Conservation (phyloP, 2,113 vertebrate species). For the Ctenomys sociabilis region DNA sequence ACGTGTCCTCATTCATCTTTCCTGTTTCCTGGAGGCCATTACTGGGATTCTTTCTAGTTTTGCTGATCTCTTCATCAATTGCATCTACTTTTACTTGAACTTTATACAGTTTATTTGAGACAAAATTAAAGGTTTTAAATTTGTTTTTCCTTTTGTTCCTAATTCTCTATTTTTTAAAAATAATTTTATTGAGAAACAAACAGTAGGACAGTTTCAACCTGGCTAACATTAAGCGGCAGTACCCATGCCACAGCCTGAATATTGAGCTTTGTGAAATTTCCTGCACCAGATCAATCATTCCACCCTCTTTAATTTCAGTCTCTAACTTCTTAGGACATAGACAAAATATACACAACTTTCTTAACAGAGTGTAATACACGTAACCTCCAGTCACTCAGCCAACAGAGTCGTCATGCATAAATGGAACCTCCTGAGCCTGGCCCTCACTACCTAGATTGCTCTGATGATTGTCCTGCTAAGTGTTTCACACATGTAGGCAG, state of each 20-base stretch:
- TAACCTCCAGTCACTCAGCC: not conserved
- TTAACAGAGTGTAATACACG: not conserved
- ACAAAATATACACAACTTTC: not conserved
- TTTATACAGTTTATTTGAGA: not conserved
- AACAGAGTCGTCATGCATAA: not conserved
- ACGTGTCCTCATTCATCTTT: not conserved
- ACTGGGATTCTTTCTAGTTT: not conserved
- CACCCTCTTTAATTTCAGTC: not conserved
- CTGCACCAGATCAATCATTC: not conserved
- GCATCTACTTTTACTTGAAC: not conserved
- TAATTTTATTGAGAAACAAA: too few species aligned
- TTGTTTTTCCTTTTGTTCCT: not conserved
- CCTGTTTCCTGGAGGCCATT: not conserved
- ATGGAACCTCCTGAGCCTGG: not conserved
- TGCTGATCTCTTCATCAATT: not conserved
- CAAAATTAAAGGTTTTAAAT: not conserved
- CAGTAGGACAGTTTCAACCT: too few species aligned
- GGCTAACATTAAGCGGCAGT: not conserved
- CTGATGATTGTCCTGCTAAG: not conserved
- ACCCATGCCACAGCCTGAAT: not conserved
- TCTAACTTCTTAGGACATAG: not conserved
- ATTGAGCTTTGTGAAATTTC: not conserved
- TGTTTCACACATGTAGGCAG: not conserved
- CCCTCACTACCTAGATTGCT: not conserved
- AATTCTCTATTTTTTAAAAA: not conserved